Percentiles rank a stretch among this genome's conserved stretches.
phyloP scores from a whole-genome alignment of 2,888 invertebrate species.

The Pristionchus maxplancki region DNA sequence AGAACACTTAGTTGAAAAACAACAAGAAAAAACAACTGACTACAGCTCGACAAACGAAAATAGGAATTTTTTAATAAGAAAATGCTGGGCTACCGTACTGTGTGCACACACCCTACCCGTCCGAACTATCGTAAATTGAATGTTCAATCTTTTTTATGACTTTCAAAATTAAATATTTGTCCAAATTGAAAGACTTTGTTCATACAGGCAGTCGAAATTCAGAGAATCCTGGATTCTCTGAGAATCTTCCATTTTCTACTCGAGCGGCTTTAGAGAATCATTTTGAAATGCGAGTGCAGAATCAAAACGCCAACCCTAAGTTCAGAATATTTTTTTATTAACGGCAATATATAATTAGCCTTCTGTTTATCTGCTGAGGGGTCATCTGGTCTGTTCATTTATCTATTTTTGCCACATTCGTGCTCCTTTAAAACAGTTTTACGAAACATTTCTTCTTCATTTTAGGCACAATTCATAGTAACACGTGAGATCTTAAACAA shows the following conservation, averaged over 20 bases:
- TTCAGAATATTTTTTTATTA: no score
- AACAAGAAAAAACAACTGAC: not conserved
- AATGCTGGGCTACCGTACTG: not conserved
- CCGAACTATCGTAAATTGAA: not conserved
- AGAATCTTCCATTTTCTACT: no score
- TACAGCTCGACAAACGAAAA: not conserved
- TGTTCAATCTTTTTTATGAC: not conserved
- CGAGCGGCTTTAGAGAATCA: no score
- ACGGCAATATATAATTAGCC: no score
- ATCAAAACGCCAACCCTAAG: no score
- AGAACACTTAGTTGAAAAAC: not conserved
- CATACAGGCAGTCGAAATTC: no score
- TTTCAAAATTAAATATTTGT: no score
- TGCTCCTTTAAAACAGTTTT: not conserved
- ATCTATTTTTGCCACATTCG: not conserved
- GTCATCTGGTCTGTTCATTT: no score
- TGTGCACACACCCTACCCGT: not conserved
- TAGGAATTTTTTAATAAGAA: not conserved
- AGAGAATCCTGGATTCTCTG: no score
- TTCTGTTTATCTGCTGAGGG: no score
- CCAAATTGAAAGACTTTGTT: no score
- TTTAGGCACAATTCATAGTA: slow-evolving; percentile 25
- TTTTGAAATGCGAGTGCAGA: no score
- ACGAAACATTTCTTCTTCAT: not conserved
- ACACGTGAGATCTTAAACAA: slow-evolving; percentile 20